Percentiles rank a stretch among this genome's conserved stretches.
Conservation (phyloP, 2,113 vertebrate genomes). For the Lycaon pictus region DNA sequence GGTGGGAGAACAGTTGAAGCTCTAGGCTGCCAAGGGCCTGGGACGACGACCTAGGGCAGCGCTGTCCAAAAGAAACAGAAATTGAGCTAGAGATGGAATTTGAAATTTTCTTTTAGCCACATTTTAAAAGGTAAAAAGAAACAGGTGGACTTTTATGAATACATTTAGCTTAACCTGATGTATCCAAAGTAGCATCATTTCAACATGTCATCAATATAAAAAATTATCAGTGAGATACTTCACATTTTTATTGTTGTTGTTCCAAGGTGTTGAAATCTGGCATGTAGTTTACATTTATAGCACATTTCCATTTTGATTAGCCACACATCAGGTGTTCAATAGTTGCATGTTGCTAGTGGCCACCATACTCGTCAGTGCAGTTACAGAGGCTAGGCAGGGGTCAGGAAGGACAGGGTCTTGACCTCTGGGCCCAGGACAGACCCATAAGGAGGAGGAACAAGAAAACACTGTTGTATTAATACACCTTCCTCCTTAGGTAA, state of each 20-base stretch:
- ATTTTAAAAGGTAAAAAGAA: not conserved
- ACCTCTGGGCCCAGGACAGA: not conserved
- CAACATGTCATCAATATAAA: not conserved
- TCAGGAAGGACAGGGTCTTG: not conserved
- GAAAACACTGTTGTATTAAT: not conserved
- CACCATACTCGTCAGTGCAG: not conserved
- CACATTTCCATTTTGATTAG: not conserved
- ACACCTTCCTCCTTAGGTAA: not conserved
- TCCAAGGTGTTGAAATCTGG: not conserved
- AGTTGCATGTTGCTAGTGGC: not conserved
- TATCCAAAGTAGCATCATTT: not conserved
- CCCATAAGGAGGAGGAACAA: not conserved
- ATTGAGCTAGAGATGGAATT: not conserved
- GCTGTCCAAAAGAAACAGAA: not conserved
- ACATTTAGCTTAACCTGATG: not conserved
- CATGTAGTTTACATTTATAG: not conserved
- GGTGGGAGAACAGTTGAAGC: not conserved
- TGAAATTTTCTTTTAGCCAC: not conserved
- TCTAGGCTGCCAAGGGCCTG: not conserved
- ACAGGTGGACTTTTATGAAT: not conserved
- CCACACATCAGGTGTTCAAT: not conserved
- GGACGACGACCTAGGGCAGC: accelerated
- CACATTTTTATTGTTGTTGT: not conserved
- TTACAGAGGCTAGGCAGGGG: accelerated
- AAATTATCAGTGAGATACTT: not conserved